phyloP scores from a whole-genome alignment of 2,888 invertebrate species.

The Unio pictorum region DNA sequence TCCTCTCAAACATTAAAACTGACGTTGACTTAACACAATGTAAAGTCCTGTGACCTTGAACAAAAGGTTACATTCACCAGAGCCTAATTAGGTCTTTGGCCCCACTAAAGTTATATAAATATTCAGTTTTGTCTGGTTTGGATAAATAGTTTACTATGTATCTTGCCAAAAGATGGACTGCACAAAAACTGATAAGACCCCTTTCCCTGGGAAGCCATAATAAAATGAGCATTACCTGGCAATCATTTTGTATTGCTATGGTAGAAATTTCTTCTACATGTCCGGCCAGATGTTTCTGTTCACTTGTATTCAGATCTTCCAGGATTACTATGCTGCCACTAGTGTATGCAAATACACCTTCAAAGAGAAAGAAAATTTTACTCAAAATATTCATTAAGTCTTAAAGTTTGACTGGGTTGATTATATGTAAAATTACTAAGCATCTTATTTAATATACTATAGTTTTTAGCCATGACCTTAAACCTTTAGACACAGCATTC shows the following conservation, averaged over 20 bases:
- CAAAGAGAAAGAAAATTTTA: conserved; percentile 7
- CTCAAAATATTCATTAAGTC: not conserved
- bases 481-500: too few species aligned
- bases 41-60: too few species aligned
- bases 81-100: too few species aligned
- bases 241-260: conserved; percentile 66
- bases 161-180: too few species aligned
- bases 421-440: not conserved
- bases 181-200: not conserved
- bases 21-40: too few species aligned
- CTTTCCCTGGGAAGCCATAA: not conserved
- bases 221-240: conserved; percentile 54
- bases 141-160: too few species aligned
- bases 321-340: conserved; percentile 66
- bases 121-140: too few species aligned
- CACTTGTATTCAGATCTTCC: conserved; percentile 66
- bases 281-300: conserved; percentile 66
- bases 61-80: too few species aligned
- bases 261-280: conserved; percentile 69
- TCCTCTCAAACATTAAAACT: too few species aligned
- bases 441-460: not conserved
- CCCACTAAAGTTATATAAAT: too few species aligned
- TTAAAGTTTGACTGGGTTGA: not conserved
- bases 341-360: conserved; percentile 68
- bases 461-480: too few species aligned